Evolutionary conservation across 2,113 vertebrate species (phyloP).

Genomic region (Platycercus adscitus): DNA sequence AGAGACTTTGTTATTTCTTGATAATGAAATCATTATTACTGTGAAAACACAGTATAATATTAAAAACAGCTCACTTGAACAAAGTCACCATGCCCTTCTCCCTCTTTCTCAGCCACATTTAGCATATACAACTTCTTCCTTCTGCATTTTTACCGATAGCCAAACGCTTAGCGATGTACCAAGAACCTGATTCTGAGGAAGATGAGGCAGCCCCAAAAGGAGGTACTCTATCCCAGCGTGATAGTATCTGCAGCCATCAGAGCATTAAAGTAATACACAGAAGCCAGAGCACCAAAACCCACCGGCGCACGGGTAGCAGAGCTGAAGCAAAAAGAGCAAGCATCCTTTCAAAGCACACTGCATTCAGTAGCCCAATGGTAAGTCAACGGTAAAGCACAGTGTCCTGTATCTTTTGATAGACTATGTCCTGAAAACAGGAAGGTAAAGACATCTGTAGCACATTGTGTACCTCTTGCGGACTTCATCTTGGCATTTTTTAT

Average conservation of each 20-base stretch:
- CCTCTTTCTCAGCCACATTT: neutral
- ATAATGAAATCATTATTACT: neutral
- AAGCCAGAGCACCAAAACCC: constrained; percentile 90
- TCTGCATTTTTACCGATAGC: constrained; percentile 70
- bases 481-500: neutral
- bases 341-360: constrained; percentile 92
- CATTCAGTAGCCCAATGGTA: constrained; percentile 99
- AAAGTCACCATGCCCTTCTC: neutral
- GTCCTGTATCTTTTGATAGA: neutral
- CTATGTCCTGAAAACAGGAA: neutral
- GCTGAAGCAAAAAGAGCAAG: constrained; percentile 91
- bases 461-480: neutral
- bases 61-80: neutral
- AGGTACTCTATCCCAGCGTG: constrained; percentile 81
- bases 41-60: neutral
- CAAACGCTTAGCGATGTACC: constrained; percentile 91
- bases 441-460: neutral
- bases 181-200: constrained; percentile 93
- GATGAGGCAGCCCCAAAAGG: constrained; percentile 83
- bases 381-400: constrained; percentile 6
- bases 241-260: constrained; percentile 87
- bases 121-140: neutral
- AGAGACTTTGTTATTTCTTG: neutral
- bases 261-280: constrained; percentile 83
- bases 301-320: constrained; percentile 88